Base-by-base conservation (phyloP, 1,140 invertebrate genomes). In the Carposina sasakii region DNA sequence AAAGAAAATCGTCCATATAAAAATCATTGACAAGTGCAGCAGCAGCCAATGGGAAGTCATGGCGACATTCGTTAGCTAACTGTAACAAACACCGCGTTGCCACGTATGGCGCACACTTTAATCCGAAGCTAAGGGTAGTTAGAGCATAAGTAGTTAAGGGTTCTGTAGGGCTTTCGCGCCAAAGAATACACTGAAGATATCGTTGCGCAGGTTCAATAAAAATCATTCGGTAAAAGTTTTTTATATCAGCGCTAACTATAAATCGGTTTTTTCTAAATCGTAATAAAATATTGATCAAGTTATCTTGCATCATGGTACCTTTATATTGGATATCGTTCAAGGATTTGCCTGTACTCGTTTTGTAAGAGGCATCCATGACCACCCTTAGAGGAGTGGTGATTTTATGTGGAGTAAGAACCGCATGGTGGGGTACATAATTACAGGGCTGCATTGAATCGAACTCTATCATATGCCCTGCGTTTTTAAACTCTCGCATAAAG, bases 1-100 rank as follows among this genome's bases (percentile, higher is more conserved):
- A 40, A 3, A 62, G 9, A 1, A 54, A 16, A 10, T 58, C 49
- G 19, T 56, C 48, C 2, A 56, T 36, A 15, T 48, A 56, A 41
- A 52, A 52, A 19, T 45, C 26, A 15, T 44, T 12, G 13, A 9
- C 10, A 20, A 56, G 44, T 12, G 51, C 41, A 17, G 5, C 41
- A 2, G 23, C 28, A 17, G 41, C 41, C 5, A 3, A 20, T 28
- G 41, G 41, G n/a, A n/a, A n/a, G n/a, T n/a, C n/a, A n/a, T n/a
- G n/a, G n/a, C n/a, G n/a, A n/a, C n/a, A n/a, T n/a, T n/a, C n/a
- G n/a, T n/a, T n/a, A n/a, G n/a, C n/a, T n/a, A n/a, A n/a, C n/a
- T n/a, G n/a, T n/a, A n/a, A n/a, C n/a, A n/a, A n/a, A n/a, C n/a
- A n/a, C n/a, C n/a, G n/a, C n/a, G n/a, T n/a, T n/a, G n/a, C n/a